These are phyloP conservation scores for Ciconia boyciana DNA, from an alignment of 2,113 vertebrate species.

Conservation along the genomic window DNA sequence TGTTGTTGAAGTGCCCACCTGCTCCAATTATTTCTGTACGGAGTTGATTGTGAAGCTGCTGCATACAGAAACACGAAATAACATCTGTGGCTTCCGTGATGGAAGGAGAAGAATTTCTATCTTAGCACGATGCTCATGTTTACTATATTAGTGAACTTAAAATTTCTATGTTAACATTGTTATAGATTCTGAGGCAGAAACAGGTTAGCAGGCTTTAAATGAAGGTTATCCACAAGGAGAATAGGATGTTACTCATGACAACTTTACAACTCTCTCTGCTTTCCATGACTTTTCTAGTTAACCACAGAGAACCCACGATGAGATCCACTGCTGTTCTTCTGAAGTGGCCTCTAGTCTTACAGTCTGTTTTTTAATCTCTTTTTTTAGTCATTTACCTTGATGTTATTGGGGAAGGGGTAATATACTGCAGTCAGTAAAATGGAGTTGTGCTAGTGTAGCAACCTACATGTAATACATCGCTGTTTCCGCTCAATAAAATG, in stretches of 20 bases:
- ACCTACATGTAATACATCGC: rapidly evolving
- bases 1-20: neutral
- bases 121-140: neutral
- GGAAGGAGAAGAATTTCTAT: neutral
- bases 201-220: neutral
- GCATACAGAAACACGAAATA: neutral
- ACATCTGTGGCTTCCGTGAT: neutral
- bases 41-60: neutral
- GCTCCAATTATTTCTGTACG: neutral
- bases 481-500: neutral
- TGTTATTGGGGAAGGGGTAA: neutral
- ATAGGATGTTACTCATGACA: neutral
- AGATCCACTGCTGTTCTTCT: neutral
- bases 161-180: neutral
- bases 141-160: neutral
- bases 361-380: neutral
- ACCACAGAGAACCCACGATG: neutral
- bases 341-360: neutral
- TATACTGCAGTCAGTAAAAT: neutral
- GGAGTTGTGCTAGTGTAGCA: neutral
- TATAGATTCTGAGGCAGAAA: neutral
- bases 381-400: neutral
- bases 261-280: neutral
- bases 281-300: neutral
- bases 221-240: neutral